Evolutionary conservation across 2,113 vertebrate genomes (phyloP), one percentile per base, ranked within the genome.

Genomic region (Neotragus pygmaeus): DNA sequence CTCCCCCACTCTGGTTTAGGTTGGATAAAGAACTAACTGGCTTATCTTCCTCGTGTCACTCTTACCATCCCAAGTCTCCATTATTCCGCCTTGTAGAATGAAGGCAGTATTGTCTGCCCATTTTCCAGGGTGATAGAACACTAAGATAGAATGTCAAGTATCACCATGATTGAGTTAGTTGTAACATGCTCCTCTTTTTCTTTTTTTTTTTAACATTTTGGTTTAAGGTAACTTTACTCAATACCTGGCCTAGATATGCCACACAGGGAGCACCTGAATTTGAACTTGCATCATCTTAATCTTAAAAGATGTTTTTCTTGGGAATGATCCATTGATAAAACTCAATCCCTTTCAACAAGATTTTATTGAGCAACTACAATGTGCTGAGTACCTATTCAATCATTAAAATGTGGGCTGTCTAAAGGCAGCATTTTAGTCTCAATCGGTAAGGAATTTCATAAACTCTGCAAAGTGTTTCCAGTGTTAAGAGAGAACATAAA

Each of bases 301-400:
- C 86, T 49, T 77, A 84, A 64, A 89, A 98, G 88, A 97, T 97
- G 91, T 95, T 97, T 95, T 96, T 36, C 95, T 97, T 98, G 96
- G 94, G 92, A 28, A n/a, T 14, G 4, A 87, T 57, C 78, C 88
- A 94, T 27, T 1, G 33, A 55, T 94, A 90, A 96, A 97, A 36
- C 19, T 75, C 80, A 92, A 80, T 89, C 96, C 94, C 81, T 94
- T 97, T 96, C 96, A 97, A 87, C 88, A 95, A 94, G 73, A 6
- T 70, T 98, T 98, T 98, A 96, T 93, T 98, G 95, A 98, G 96
- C 96, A 97, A 88, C 96, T 98, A 98, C 91, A 92, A 60, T 87
- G 94, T 93, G 88, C 94, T 89, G 92, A 96, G 78, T 58, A 23
- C 62, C 84, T 88, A 64, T 27, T 93, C 94, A 75, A 53, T 95